A percentile compares a stretch with the other conserved stretches of the same genome.
phyloP scores from a whole-genome alignment of 2,888 invertebrate species.

The Magallana nippona region DNA sequence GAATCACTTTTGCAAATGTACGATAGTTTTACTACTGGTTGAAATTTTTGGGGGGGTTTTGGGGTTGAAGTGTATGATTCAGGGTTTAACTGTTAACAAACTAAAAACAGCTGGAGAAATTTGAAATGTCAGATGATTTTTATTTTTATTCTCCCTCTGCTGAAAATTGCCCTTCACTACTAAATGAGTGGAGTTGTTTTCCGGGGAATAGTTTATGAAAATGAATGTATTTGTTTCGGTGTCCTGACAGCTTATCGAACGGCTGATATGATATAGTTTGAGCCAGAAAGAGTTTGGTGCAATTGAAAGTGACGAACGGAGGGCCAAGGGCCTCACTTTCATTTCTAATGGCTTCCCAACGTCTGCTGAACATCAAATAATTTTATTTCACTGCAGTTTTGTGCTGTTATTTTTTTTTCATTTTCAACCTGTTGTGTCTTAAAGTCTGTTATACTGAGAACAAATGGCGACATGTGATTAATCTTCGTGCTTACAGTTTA shows the following conservation, averaged over 20 bases:
- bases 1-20: not conserved
- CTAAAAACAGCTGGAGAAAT: constrained; percentile 8
- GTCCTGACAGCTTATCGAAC: constrained; percentile 20
- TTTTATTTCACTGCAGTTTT: constrained; percentile 11
- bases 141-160: not conserved
- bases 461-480: no score
- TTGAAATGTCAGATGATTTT: not conserved
- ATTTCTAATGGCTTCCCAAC: constrained; percentile 5
- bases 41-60: not conserved
- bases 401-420: no score
- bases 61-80: constrained; percentile 16
- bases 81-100: not conserved
- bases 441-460: no score
- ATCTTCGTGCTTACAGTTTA: not conserved
- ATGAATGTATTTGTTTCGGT: constrained; percentile 20
- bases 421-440: no score
- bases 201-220: constrained; percentile 7
- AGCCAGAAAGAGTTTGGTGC: constrained; percentile 1
- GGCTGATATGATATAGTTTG: not conserved
- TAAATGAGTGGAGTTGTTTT: not conserved
- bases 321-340: constrained; percentile 27
- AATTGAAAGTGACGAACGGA: constrained; percentile 9
- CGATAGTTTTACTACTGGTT: not conserved
- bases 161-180: not conserved
- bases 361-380: constrained; percentile 5